Percentiles rank a stretch among this genome's conserved stretches.
Evolutionary conservation across 2,113 vertebrate genomes (phyloP).

Genomic region (Podocnemis expansa): DNA sequence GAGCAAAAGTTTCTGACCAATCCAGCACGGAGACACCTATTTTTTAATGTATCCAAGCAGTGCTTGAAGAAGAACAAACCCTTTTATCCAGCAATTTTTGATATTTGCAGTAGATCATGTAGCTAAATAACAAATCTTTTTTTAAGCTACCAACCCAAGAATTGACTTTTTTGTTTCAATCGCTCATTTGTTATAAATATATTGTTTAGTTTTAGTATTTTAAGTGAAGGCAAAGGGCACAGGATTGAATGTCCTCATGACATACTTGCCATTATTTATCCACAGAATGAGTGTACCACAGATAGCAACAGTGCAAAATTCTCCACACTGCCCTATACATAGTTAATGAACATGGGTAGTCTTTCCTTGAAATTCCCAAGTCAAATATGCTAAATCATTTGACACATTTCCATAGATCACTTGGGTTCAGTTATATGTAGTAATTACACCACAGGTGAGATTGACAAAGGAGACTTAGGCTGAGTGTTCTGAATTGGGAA

Average conservation of each 20-base stretch:
- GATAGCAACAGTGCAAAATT: neutral
- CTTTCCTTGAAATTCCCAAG: neutral
- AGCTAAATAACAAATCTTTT: neutral
- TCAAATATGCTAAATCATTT: neutral
- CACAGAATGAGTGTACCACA: accelerated
- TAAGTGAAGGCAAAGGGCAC: neutral
- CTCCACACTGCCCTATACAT: accelerated
- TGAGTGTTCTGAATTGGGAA: no score
- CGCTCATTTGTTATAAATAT: neutral
- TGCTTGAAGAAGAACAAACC: no score
- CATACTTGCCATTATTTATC: neutral
- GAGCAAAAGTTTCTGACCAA: no score
- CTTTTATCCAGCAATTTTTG: neutral
- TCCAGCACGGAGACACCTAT: no score
- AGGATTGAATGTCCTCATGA: neutral
- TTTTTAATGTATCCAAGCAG: no score
- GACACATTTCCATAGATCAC: neutral
- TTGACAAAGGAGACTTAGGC: no score
- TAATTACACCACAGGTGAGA: no score
- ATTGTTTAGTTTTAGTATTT: neutral
- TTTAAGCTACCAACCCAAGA: neutral
- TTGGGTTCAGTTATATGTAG: no score
- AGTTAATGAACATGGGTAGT: neutral
- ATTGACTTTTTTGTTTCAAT: neutral
- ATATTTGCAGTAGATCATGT: neutral